These are phyloP conservation scores for Chaetogeoica ovagalla DNA, from an alignment of 2,888 invertebrate genomes.

Conservation along the genomic window DNA sequence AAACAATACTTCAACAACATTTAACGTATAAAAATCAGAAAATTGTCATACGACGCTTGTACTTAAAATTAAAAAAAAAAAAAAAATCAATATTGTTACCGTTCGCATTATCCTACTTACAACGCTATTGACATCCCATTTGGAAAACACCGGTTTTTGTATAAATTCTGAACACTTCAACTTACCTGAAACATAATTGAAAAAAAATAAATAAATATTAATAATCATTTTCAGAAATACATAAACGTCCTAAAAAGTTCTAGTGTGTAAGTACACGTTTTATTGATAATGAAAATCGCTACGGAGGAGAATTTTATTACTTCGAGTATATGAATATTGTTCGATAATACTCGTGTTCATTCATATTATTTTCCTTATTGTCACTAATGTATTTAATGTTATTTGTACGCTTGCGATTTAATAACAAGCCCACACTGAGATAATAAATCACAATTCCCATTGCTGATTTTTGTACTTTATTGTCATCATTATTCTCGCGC, in stretches of 20 bases:
- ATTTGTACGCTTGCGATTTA: background rate
- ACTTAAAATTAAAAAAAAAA: too few species aligned
- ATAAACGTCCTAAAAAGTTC: background rate
- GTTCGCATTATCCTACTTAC: background rate
- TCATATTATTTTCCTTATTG: background rate
- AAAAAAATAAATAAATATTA: background rate
- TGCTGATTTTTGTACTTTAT: too few species aligned
- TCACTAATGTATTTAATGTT: background rate
- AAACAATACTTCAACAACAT: too few species aligned
- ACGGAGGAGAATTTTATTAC: background rate
- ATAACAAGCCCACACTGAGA: background rate
- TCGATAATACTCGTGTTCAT: background rate
- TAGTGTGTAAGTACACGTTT: background rate
- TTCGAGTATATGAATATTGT: background rate
- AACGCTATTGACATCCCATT: background rate
- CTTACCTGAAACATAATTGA: slow-evolving; percentile 37
- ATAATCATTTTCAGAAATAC: too few species aligned
- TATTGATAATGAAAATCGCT: slow-evolving; percentile 11
- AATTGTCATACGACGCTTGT: too few species aligned
- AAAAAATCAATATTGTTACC: background rate
- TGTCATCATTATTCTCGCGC: background rate
- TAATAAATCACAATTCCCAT: background rate
- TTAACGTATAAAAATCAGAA: too few species aligned
- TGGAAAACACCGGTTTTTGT: background rate
- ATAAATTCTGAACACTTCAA: slow-evolving; percentile 3